These are phyloP conservation scores for Carterocephalus palaemon DNA, from an alignment of 2,888 invertebrate genomes.

Conservation along the genomic window DNA sequence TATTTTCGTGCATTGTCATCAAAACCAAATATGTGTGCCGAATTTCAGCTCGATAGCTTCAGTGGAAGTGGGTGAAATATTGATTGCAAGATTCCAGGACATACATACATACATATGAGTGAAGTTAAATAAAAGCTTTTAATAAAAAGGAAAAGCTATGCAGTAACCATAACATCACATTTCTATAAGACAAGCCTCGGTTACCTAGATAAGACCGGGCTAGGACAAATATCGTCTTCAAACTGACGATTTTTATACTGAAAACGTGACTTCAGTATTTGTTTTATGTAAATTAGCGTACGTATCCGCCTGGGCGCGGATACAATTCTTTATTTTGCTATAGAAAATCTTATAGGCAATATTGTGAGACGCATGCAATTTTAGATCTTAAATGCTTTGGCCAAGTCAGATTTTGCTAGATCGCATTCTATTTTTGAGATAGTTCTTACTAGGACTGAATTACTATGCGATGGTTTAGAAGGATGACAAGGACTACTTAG, in stretches of 20 bases:
- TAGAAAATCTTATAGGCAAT: conserved; percentile 27
- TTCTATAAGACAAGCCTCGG: conserved; percentile 9
- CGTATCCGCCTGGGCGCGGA: conserved; percentile 42
- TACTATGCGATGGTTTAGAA: background rate
- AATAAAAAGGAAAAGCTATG: too few species aligned
- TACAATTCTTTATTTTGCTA: conserved; percentile 49
- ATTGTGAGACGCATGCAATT: conserved; percentile 4
- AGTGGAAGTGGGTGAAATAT: too few species aligned
- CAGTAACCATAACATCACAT: background rate
- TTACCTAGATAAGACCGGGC: conserved; percentile 12
- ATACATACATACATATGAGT: too few species aligned
- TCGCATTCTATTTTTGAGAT: conserved; percentile 15
- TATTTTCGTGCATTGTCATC: too few species aligned
- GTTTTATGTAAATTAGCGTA: conserved; percentile 77
- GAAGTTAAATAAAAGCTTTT: too few species aligned
- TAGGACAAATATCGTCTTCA: conserved; percentile 34
- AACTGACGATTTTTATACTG: conserved; percentile 68
- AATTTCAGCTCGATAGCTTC: too few species aligned
- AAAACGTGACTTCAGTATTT: conserved; percentile 78
- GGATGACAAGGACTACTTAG: background rate
- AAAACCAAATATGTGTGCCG: too few species aligned
- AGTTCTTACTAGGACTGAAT: conserved; percentile 13
- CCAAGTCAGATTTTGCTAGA: conserved; percentile 11
- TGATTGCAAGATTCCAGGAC: too few species aligned
- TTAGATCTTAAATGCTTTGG: conserved; percentile 7